phyloP scores from a whole-genome alignment of 2,113 vertebrate genomes.

The Lipotes vexillifer region DNA sequence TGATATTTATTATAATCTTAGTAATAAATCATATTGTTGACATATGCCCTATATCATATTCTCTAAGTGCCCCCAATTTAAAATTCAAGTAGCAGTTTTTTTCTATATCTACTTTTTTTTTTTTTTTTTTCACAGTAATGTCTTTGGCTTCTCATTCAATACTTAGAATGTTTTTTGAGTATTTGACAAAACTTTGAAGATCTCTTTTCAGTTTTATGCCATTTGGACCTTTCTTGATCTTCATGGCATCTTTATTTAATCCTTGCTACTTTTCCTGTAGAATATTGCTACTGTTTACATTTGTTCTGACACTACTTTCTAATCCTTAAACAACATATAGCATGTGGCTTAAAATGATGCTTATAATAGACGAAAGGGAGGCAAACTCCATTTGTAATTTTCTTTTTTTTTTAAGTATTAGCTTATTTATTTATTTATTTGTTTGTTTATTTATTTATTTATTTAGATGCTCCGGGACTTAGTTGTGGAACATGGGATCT shows the following conservation, averaged over 20 bases:
- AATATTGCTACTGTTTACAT: not conserved
- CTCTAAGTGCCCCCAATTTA: not conserved
- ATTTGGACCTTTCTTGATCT: not conserved
- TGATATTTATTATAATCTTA: not conserved
- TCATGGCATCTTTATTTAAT: not conserved
- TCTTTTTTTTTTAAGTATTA: not conserved
- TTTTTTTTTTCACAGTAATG: not conserved
- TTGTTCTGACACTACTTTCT: not conserved
- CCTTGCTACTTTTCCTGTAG: not conserved
- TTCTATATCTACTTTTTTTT: not conserved
- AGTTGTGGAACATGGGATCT: no score
- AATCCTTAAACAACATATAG: not conserved
- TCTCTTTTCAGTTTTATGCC: not conserved
- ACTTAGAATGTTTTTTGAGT: not conserved
- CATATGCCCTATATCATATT: not conserved
- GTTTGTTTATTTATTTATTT: no score
- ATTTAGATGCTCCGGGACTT: no score
- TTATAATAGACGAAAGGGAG: not conserved
- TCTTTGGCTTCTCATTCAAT: slow-evolving; percentile 13
- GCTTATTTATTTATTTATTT: no score
- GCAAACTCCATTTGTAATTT: not conserved
- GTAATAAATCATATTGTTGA: slow-evolving; percentile 4
- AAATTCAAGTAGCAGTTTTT: not conserved
- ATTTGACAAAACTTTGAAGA: not conserved
- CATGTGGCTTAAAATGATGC: not conserved